These are phyloP conservation scores for Nemoura dubitans DNA, from an alignment of 2,888 invertebrate species.

Conservation along the genomic window DNA sequence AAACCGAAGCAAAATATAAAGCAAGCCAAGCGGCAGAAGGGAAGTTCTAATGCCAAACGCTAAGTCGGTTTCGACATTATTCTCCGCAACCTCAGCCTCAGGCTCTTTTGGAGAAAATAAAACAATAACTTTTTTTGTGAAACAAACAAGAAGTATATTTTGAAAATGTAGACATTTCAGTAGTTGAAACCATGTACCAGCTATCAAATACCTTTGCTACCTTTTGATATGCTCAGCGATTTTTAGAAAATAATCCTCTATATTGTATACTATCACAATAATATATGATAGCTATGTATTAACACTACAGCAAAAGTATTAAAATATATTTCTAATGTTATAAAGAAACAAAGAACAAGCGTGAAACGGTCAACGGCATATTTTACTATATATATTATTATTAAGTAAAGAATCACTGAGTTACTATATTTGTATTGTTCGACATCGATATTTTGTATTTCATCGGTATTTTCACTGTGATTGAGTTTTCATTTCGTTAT, in stretches of 20 bases:
- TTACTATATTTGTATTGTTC: slow-evolving; percentile 7
- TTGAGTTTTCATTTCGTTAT: not conserved
- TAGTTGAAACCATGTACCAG: too few relatives aligned
- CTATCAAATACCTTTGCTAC: not conserved
- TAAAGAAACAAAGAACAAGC: not conserved
- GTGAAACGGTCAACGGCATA: not conserved
- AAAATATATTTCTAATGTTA: not conserved
- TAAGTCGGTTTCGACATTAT: not conserved
- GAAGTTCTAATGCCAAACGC: not conserved
- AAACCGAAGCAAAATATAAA: too few relatives aligned
- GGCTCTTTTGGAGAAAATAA: not conserved
- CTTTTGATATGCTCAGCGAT: not conserved
- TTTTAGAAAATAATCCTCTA: not conserved
- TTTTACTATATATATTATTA: not conserved
- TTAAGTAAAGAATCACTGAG: not conserved
- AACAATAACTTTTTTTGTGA: not conserved
- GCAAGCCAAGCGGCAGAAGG: too few relatives aligned
- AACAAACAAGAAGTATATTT: not conserved
- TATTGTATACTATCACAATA: not conserved
- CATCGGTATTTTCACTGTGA: not conserved
- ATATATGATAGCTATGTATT: not conserved
- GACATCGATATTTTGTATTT: not conserved
- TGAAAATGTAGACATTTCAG: not conserved
- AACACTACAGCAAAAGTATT: not conserved
- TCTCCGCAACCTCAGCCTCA: not conserved